Conservation (phyloP, 2,113 vertebrate species). For the Orientallactaga bullata region DNA sequence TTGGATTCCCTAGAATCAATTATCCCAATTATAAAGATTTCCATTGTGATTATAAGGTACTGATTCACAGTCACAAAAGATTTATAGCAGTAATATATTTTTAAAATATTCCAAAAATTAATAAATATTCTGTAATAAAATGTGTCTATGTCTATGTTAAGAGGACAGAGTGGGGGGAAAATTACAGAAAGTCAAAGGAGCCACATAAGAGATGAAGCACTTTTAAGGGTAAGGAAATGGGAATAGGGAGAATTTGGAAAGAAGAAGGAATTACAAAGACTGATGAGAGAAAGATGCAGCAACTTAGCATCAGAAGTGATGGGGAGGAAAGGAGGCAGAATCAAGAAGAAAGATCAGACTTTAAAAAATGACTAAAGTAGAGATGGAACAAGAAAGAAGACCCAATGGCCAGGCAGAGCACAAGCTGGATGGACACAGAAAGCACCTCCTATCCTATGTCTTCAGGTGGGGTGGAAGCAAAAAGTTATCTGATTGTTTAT, state of each 20-base stretch:
- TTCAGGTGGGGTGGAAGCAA: not conserved
- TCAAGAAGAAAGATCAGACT: not conserved
- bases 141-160: not conserved
- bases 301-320: not conserved
- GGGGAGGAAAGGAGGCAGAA: not conserved
- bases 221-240: not conserved
- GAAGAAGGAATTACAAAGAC: slow-evolving; percentile 16
- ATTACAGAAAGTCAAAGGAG: slow-evolving; percentile 29
- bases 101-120: slow-evolving; percentile 23
- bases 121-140: not conserved
- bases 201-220: not conserved
- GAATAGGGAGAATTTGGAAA: not conserved
- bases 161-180: not conserved
- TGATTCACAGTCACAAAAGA: slow-evolving; percentile 69
- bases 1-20: slow-evolving; percentile 76
- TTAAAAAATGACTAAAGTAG: not conserved
- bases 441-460: not conserved
- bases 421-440: not conserved
- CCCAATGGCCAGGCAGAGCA: not conserved
- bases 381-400: not conserved
- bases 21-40: slow-evolving; percentile 73
- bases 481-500: not conserved
- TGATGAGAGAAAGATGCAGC: not conserved
- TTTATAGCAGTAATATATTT: slow-evolving; percentile 34
- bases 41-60: slow-evolving; percentile 65